Base-by-base conservation (phyloP, 2,888 invertebrate species). In the Microdon myrmicae region DNA sequence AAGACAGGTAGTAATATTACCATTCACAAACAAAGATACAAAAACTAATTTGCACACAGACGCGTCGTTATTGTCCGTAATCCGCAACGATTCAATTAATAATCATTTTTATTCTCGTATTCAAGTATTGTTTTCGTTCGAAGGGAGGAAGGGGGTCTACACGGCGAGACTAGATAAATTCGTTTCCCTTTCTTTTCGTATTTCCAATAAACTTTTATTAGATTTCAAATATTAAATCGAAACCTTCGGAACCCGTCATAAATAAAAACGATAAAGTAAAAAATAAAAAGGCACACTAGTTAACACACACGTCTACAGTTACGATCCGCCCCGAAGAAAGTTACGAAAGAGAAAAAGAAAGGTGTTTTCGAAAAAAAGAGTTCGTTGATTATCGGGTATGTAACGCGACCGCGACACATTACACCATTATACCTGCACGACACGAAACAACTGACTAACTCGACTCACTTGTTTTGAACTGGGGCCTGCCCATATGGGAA, bases 381-480 rank as follows among this genome's bases (percentile, higher is more conserved):
- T 56, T 45, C 45, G 56, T 64, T 56, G 32, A 16, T 26, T 45
- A 39, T n/a, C 35, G 38, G 49, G 43, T 22, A 49, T 39, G 35
- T 32, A 38, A 29, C 28, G 38, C 25, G 23, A 37, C 32, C 34
- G 35, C 3, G 17, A 43, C 41, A 39, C 45, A 59, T 54, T 66
- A 68, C 64, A 60, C 58, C 60, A 59, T 17, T 8, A 10, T 60
- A 60, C 60, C 64, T 66, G 67, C 68, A 29, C 60, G 67, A 66
- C 70, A 69, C 70, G 67, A 69, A 68, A 64, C 69, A 69, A 70
- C 68, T 68, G 66, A 70, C 70, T 70, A 69, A 69, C 67, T 69
- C 56, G 64, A 67, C 68, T 67, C 68, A 69, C 69, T 70, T 69
- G 68, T 58, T 69, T 67, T 58, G 47, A 60, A 56, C 64, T 68